Percentiles rank a stretch among this genome's conserved stretches.
Conservation (phyloP, 2,113 vertebrate species). For the Silurus meridionalis region DNA sequence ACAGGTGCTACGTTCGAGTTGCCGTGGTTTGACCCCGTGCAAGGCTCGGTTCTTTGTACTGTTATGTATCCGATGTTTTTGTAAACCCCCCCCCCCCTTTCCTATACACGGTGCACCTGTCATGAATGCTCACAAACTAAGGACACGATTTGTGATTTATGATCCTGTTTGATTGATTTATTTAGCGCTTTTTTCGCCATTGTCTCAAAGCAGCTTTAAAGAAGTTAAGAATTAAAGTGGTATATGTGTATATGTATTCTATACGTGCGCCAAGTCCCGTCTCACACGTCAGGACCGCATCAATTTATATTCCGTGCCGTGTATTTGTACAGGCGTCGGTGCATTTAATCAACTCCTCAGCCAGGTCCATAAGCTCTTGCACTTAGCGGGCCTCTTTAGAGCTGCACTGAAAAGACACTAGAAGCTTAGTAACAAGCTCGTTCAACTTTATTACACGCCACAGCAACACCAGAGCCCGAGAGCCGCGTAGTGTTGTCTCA, state of each 20-base stretch:
- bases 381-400: constrained; percentile 17
- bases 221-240: too few relatives aligned
- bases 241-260: background rate
- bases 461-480: background rate
- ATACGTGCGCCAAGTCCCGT: background rate
- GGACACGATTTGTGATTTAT: background rate
- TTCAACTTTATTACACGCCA: constrained; percentile 4
- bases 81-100: background rate
- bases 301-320: constrained; percentile 13
- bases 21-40: background rate
- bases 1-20: constrained; percentile 45
- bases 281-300: background rate
- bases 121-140: background rate
- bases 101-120: constrained; percentile 21
- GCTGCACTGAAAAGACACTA: constrained; percentile 29
- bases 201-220: too few relatives aligned
- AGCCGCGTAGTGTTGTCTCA: background rate
- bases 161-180: too few relatives aligned
- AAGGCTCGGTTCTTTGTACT: constrained; percentile 8
- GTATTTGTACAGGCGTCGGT: constrained; percentile 10
- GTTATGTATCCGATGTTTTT: constrained; percentile 1
- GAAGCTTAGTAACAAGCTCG: background rate
- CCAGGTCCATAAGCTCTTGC: constrained; percentile 9
- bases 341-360: constrained; percentile 14
- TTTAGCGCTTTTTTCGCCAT: too few relatives aligned